Evolutionary conservation across 2,113 vertebrate genomes (phyloP).

Genomic region (Aldabrachelys gigantea): DNA sequence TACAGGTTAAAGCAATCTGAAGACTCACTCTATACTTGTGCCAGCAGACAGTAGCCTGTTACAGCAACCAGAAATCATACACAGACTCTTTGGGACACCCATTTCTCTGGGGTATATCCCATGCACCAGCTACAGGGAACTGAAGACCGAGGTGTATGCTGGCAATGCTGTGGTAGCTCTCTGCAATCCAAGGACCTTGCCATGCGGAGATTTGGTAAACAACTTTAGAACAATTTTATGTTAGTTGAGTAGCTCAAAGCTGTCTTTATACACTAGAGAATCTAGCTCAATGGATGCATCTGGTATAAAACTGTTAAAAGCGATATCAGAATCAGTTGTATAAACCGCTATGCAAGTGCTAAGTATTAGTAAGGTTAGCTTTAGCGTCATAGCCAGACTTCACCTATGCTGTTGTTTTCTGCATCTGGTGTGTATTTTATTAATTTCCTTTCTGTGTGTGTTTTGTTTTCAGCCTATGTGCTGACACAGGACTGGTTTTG

Average conservation of each 20-base stretch:
- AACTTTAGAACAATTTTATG: background rate
- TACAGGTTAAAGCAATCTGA: background rate
- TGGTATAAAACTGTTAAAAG: background rate
- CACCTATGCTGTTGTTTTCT: background rate
- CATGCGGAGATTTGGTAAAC: background rate
- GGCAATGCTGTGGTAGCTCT: background rate
- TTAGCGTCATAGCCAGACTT: background rate
- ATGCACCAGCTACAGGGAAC: background rate
- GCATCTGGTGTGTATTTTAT: background rate
- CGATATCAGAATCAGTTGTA: background rate
- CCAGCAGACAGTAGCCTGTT: background rate
- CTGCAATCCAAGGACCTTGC: background rate
- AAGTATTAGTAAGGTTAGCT: background rate
- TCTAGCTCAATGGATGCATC: background rate
- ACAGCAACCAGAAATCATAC: background rate
- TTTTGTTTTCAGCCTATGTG: slow-evolving; percentile 60
- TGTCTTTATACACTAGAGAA: background rate
- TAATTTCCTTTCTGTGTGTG: background rate
- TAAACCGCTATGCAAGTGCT: background rate
- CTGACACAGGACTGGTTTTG: slow-evolving; percentile 42
- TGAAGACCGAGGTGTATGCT: background rate
- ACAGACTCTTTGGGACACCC: background rate
- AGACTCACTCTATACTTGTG: background rate
- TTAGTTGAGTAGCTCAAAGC: background rate
- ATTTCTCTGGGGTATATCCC: background rate